Conservation (phyloP, 2,113 vertebrate genomes). For the Urocynchramus pylzowi region DNA sequence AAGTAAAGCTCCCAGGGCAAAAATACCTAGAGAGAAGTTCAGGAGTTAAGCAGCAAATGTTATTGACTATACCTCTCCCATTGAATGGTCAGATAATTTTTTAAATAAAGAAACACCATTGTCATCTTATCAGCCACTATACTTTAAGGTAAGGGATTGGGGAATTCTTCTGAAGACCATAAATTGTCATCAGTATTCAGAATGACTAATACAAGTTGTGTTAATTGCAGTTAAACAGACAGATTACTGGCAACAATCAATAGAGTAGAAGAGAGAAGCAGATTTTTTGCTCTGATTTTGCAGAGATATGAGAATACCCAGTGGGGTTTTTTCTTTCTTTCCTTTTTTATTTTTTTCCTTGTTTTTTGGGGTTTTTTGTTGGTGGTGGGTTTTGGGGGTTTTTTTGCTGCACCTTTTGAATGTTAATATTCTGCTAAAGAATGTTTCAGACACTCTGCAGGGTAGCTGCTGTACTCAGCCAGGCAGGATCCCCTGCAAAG, state of each 20-base stretch:
- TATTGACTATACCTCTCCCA: not conserved
- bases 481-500: conserved; percentile 48
- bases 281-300: conserved; percentile 32
- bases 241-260: conserved; percentile 7
- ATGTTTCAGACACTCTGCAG: conserved; percentile 37
- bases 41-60: not conserved
- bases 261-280: not conserved
- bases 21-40: not conserved
- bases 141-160: not conserved
- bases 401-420: conserved; percentile 4
- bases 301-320: conserved; percentile 20
- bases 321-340: not conserved
- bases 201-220: not conserved
- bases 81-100: not conserved
- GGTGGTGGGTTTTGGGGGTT: fast-evolving
- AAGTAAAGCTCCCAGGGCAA: not conserved
- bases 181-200: conserved; percentile 16
- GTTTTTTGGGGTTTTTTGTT: not conserved
- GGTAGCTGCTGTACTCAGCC: conserved; percentile 30
- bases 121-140: not conserved
- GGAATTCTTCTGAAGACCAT: conserved; percentile 19
- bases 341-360: not conserved
- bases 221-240: conserved; percentile 17
- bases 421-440: conserved; percentile 59
- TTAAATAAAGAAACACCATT: not conserved